phyloP scores from a whole-genome alignment of 37 sponge, comb jelly and placozoan species.

The Ephydatia muelleri region DNA sequence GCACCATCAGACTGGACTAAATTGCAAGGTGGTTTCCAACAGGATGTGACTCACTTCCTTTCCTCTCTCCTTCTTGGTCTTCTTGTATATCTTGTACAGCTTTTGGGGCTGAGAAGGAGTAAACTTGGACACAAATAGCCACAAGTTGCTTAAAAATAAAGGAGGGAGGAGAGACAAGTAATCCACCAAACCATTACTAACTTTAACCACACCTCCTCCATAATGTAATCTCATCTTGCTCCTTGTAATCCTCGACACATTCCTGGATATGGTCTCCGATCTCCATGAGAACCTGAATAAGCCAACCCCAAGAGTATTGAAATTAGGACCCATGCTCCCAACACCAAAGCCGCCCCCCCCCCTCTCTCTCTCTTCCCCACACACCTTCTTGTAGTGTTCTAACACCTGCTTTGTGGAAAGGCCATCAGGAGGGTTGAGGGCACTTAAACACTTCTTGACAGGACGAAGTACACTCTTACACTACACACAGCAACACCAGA shows the following conservation, averaged over 20 bases:
- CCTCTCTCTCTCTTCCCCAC: background rate
- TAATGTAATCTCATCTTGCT: conserved; percentile 26
- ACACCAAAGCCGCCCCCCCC: too few relatives aligned
- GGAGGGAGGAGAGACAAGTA: background rate
- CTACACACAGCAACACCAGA: too few relatives aligned
- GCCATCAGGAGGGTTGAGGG: conserved; percentile 52
- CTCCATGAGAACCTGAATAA: conserved; percentile 59
- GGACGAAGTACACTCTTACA: conserved; percentile 69
- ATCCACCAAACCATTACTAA: background rate
- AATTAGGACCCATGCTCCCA: background rate
- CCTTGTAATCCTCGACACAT: conserved; percentile 18
- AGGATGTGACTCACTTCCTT: conserved; percentile 19
- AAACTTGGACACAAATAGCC: conserved; percentile 96
- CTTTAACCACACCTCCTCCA: conserved; percentile 71
- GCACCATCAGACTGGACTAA: background rate
- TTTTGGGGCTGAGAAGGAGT: conserved; percentile 62
- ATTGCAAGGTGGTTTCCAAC: too few relatives aligned
- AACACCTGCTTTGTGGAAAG: conserved; percentile 49
- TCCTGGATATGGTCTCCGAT: conserved; percentile 78
- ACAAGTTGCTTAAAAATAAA: conserved; percentile 73
- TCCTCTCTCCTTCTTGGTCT: background rate
- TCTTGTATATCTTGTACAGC: conserved; percentile 64
- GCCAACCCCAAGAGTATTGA: too few relatives aligned
- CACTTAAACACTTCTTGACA: conserved; percentile 67
- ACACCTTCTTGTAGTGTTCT: conserved; percentile 66